Evolutionary conservation across 2,888 invertebrate genomes (phyloP), one percentile per base, ranked within the genome.

Genomic region (Epinotia brunnichana): DNA sequence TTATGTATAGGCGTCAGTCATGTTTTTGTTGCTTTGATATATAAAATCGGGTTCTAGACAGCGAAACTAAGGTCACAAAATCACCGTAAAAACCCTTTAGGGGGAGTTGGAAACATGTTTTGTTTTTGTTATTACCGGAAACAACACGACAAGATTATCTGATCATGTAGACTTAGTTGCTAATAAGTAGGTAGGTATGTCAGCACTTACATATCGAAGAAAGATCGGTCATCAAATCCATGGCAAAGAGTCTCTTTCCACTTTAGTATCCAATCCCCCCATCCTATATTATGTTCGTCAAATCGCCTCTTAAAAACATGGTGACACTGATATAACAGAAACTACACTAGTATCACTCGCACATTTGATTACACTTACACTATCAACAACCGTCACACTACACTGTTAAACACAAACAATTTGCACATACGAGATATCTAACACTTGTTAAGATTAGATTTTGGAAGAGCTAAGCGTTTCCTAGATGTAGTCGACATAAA

Each of bases 241-340:
- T 92, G 81, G 84, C 89, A 79, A 78, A 74, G 85, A 82, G 81
- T 89, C 87, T 79, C 78, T 85, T 90, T 90, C 92, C 87, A 90
- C 89, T 90, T 87, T 91, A 74, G 86, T 89, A 82, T 89, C 90
- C 70, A 90, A 85, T 77, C 86, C 91, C 90, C 89, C 92, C 92
- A 93, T 93, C 87, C 84, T 80, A 71, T 66, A 63, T 60, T 41
- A 21, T 59, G 13, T 48, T 63, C 24, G 41, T 64, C 77, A 72
- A 73, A 67, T 68, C 59, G 68, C 71, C 76, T 78, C 77, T 68
- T 56, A 71, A 63, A 64, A 69, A 62, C 73, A 73, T 69, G 61
- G 62, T 73, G 68, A 69, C 68, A 73, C 68, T 68, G 66, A 66
- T 66, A 15, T 35, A 64, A 19, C 39, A 64, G 24, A 15, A 57